Conservation (phyloP, 2,797 vertebrate genomes). For the Anolis apletophallus region DNA sequence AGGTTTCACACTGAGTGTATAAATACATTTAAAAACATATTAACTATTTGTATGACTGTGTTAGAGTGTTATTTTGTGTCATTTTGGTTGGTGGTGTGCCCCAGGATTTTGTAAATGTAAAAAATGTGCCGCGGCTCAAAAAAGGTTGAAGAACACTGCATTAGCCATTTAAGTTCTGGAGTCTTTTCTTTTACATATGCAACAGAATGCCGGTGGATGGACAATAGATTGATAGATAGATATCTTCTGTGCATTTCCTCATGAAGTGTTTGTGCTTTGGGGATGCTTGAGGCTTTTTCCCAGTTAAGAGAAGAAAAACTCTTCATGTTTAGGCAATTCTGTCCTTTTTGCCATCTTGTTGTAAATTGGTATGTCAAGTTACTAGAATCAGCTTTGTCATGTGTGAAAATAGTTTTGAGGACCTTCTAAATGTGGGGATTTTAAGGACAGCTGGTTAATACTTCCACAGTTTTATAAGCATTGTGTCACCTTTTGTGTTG, state of each 20-base stretch:
- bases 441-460: neutral
- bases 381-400: neutral
- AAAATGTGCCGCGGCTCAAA: no score
- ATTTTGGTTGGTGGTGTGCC: no score
- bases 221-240: neutral
- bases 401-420: neutral
- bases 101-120: no score
- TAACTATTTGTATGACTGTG: no score
- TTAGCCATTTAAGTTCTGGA: slow-evolving; percentile 28
- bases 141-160: no score
- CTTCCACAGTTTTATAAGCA: neutral
- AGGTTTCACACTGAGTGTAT: no score
- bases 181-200: neutral
- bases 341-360: neutral
- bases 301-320: no score
- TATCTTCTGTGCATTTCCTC: neutral
- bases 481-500: neutral
- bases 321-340: no score
- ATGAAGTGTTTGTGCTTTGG: neutral
- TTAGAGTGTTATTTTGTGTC: no score
- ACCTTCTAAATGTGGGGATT: neutral
- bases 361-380: neutral
- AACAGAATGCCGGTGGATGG: neutral
- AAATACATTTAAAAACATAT: no score
- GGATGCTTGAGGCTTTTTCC: no score